phyloP scores from a whole-genome alignment of 1,140 invertebrate species.

The Euschistus heros region DNA sequence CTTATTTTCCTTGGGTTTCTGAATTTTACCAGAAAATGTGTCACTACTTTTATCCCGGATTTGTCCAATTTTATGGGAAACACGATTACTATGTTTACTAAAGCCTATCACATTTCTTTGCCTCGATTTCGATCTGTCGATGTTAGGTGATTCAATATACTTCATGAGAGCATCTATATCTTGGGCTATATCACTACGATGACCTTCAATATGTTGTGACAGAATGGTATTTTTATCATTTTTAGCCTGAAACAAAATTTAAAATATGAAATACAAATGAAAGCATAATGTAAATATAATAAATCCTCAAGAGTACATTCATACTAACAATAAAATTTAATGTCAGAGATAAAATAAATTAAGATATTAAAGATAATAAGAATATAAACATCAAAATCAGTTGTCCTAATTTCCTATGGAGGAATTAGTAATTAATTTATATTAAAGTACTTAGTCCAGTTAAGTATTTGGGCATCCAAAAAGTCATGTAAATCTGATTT shows the following conservation, averaged over 20 bases:
- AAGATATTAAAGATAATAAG: too few species aligned
- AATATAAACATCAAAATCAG: too few species aligned
- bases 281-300: neutral
- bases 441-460: too few species aligned
- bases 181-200: constrained; percentile 43
- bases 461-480: too few species aligned
- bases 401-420: too few species aligned
- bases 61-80: constrained; percentile 12
- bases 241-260: constrained; percentile 35
- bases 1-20: constrained; percentile 18
- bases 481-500: too few species aligned
- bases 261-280: neutral
- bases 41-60: constrained; percentile 27
- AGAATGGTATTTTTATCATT: constrained; percentile 48
- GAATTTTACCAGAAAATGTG: constrained; percentile 21
- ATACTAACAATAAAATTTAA: neutral
- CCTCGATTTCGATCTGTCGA: constrained; percentile 15
- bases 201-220: constrained; percentile 51
- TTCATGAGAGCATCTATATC: constrained; percentile 44
- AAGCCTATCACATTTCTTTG: neutral
- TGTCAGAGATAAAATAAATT: too few species aligned
- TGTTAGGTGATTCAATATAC: constrained; percentile 39
- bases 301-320: neutral
- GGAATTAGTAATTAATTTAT: too few species aligned
- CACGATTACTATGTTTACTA: neutral